Evolutionary conservation across 2,888 invertebrate genomes (phyloP).

Genomic region (Acronicta aceris): DNA sequence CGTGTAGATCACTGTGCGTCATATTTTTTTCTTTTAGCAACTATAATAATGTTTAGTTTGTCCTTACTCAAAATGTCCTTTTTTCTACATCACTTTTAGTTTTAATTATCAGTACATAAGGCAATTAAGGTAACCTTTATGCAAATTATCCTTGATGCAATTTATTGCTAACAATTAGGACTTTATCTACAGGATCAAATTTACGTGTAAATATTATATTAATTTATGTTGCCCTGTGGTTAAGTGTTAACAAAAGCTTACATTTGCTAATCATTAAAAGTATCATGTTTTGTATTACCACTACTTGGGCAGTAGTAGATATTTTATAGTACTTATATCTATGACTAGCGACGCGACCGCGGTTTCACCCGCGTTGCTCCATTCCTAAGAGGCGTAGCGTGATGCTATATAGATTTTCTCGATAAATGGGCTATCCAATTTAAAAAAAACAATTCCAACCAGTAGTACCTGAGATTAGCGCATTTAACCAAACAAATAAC

Average conservation of each 20-base stretch:
- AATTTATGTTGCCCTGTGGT: slow-evolving; percentile 17
- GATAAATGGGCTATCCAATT: too few species aligned
- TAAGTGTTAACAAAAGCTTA: background rate
- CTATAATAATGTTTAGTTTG: slow-evolving; percentile 18
- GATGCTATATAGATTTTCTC: too few species aligned
- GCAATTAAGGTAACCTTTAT: slow-evolving; percentile 51
- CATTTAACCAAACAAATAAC: too few species aligned
- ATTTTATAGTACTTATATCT: too few species aligned
- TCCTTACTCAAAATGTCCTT: slow-evolving; percentile 31
- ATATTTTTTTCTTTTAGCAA: slow-evolving; percentile 16
- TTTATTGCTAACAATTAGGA: slow-evolving; percentile 44
- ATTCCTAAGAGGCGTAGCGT: too few species aligned
- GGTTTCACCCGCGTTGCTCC: too few species aligned
- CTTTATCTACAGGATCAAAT: slow-evolving; percentile 32
- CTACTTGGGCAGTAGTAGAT: too few species aligned
- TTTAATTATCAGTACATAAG: slow-evolving; percentile 39
- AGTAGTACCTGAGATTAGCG: too few species aligned
- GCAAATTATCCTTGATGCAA: slow-evolving; percentile 41
- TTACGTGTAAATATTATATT: slow-evolving; percentile 20
- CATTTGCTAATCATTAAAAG: too few species aligned
- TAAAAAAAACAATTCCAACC: too few species aligned
- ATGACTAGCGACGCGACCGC: too few species aligned
- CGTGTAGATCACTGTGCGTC: slow-evolving; percentile 42
- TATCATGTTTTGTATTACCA: too few species aligned
- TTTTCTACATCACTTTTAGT: slow-evolving; percentile 28